These are phyloP conservation scores for Pararge aegeria DNA, from an alignment of 1,140 invertebrate species.

Conservation along the genomic window DNA sequence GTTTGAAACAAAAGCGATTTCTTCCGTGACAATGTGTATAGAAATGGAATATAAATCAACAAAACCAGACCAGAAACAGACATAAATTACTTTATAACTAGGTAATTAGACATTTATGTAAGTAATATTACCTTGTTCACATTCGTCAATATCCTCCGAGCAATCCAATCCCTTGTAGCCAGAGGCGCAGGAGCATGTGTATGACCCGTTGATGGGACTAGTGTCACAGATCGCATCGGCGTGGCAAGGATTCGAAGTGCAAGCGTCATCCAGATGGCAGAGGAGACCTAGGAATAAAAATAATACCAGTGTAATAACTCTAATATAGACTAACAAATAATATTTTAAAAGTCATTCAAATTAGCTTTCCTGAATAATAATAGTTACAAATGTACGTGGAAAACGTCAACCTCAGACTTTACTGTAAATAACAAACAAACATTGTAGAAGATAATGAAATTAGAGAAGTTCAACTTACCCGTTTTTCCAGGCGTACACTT, in stretches of 20 bases:
- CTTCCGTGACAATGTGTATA: too few species aligned
- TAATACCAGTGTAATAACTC: background rate
- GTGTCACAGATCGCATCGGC: conserved; percentile 96
- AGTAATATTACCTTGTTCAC: conserved; percentile 89
- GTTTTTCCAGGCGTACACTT: conserved; percentile 97
- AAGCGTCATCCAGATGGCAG: conserved; percentile 97
- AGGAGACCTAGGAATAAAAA: conserved; percentile 83
- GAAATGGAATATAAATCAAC: too few species aligned
- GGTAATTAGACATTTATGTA: background rate
- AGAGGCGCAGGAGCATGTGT: conserved; percentile 94
- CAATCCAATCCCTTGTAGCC: conserved; percentile 96
- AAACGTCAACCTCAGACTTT: too few species aligned
- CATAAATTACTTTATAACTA: too few species aligned
- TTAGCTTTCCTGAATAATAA: too few species aligned
- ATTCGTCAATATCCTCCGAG: conserved; percentile 97
- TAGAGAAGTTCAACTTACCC: conserved; percentile 81
- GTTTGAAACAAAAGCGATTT: too few species aligned
- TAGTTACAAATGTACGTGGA: too few species aligned
- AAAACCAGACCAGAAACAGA: too few species aligned
- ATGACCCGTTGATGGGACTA: conserved; percentile 96
- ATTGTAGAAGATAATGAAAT: background rate
- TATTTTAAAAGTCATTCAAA: too few species aligned
- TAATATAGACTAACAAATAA: background rate
- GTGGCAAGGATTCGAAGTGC: conserved; percentile 97
- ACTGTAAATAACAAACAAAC: too few species aligned